Conservation (phyloP, 2,113 vertebrate species). For the Xiphophorus hellerii region DNA sequence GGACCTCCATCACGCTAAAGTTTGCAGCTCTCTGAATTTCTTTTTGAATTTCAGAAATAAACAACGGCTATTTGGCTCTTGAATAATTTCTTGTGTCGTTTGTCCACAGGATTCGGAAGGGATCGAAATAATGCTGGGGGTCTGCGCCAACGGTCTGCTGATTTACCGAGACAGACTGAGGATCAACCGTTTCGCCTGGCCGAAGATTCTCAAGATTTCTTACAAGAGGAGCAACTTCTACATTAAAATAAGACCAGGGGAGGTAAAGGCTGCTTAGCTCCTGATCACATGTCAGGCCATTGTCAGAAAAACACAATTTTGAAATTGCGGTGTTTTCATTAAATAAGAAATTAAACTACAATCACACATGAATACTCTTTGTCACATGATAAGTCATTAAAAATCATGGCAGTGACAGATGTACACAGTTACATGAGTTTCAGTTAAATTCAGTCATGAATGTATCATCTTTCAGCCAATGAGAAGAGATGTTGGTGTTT, state of each 20-base stretch:
- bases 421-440: too few relatives aligned
- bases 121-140: conserved; percentile 97
- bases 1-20: conserved; percentile 98
- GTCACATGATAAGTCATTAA: too few relatives aligned
- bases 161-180: conserved; percentile 96
- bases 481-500: too few relatives aligned
- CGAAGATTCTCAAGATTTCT: conserved; percentile 99
- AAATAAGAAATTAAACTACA: too few relatives aligned
- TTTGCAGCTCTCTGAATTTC: conserved; percentile 54
- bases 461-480: too few relatives aligned
- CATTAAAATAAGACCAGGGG: conserved; percentile 97
- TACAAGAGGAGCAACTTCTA: conserved; percentile 99
- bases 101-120: conserved; percentile 92
- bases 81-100: conserved; percentile 4
- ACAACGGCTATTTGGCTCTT: neutral
- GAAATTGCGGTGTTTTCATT: too few relatives aligned
- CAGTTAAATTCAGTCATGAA: too few relatives aligned
- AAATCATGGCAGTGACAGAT: too few relatives aligned
- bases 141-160: conserved; percentile 96
- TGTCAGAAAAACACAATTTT: too few relatives aligned
- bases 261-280: conserved; percentile 76
- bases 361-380: too few relatives aligned
- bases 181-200: conserved; percentile 99
- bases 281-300: too few relatives aligned
- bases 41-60: neutral